Percentiles rank a stretch among this genome's conserved stretches.
Conservation (phyloP, 2,113 vertebrate genomes). For the Ammodramus savannarum region DNA sequence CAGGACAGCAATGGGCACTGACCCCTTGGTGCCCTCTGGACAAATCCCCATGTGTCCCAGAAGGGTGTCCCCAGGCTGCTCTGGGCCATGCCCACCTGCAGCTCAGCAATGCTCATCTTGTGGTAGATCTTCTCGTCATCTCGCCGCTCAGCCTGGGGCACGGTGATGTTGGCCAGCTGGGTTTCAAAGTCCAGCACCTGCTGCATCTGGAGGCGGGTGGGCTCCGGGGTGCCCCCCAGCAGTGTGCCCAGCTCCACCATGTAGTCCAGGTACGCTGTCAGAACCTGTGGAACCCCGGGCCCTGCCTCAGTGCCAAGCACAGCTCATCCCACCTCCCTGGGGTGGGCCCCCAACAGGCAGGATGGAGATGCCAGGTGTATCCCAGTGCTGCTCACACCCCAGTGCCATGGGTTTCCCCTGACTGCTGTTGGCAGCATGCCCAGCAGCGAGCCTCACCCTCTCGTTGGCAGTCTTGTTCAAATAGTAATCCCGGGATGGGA, state of each 20-base stretch:
- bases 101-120: slow-evolving; percentile 86
- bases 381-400: accelerated
- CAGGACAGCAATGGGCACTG: accelerated
- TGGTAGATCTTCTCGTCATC: slow-evolving; percentile 98
- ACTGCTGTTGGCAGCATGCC: background rate
- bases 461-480: slow-evolving; percentile 94
- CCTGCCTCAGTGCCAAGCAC: background rate
- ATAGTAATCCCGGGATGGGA: slow-evolving; percentile 97
- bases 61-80: background rate
- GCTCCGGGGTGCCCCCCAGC: slow-evolving; percentile 78
- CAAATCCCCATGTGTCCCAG: accelerated
- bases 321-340: background rate
- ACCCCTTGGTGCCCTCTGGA: background rate
- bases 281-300: slow-evolving; percentile 70
- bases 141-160: slow-evolving; percentile 91
- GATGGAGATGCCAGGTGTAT: background rate
- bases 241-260: slow-evolving; percentile 93
- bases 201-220: slow-evolving; percentile 85
- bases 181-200: slow-evolving; percentile 92
- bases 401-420: accelerated
- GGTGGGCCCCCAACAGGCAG: background rate
- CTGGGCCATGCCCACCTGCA: slow-evolving; percentile 78
- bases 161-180: slow-evolving; percentile 88
- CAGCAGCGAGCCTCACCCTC: slow-evolving; percentile 74
- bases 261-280: slow-evolving; percentile 91